Conservation (phyloP, 2,113 vertebrate genomes). For the Aythya baeri region DNA sequence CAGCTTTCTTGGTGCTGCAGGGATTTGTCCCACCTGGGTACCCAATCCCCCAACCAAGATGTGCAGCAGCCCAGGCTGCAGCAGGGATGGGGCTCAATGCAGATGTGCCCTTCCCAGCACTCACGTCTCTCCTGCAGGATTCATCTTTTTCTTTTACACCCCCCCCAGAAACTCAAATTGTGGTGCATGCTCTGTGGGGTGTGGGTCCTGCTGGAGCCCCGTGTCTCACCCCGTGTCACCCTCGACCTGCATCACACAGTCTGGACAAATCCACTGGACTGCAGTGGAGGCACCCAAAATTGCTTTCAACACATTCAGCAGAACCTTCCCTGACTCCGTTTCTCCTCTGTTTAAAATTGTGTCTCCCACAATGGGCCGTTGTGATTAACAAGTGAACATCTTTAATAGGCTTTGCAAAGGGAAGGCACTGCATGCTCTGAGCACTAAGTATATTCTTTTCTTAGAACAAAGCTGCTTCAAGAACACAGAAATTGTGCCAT, state of each 20-base stretch:
- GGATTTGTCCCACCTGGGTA: fast-evolving
- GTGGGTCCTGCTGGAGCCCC: not conserved
- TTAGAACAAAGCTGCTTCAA: constrained; percentile 48
- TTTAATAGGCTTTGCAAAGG: not conserved
- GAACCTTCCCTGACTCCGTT: not conserved
- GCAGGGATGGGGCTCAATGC: fast-evolving
- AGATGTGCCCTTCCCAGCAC: not conserved
- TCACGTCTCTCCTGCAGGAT: not conserved
- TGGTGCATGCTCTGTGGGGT: fast-evolving
- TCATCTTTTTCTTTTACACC: not conserved
- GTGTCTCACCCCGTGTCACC: fast-evolving
- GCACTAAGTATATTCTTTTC: not conserved
- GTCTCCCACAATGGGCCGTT: not conserved
- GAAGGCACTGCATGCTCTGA: not conserved
- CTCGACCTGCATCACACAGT: not conserved
- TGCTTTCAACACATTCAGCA: not conserved
- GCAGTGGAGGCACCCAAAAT: not conserved
- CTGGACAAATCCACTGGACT: fast-evolving
- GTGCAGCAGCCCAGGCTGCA: not conserved
- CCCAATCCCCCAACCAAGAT: not conserved
- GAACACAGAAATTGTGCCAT: not conserved
- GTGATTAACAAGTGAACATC: not conserved
- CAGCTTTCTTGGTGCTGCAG: not conserved
- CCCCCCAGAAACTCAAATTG: not conserved
- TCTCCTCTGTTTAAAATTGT: not conserved